Evolutionary conservation across 64 coral and sea anemone species (phyloP), one percentile per base, ranked within the genome.

Genomic region (Porites lutea): DNA sequence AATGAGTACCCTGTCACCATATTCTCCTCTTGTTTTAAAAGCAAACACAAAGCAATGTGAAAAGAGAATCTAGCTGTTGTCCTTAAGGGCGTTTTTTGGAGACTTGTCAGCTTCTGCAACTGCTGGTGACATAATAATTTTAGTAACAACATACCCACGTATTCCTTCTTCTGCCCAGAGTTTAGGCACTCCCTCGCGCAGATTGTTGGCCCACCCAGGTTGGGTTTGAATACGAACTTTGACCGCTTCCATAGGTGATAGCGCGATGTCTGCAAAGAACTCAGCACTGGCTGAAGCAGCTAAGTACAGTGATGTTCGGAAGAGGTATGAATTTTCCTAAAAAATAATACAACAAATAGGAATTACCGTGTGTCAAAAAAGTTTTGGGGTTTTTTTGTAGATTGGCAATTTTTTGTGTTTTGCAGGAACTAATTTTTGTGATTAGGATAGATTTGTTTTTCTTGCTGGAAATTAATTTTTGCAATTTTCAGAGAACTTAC

Each of bases 171-270:
- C 88, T 59, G 48, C 79, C 62, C 74, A 88, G 12, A 98, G 65
- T 59, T 96, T 98, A 0, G 97, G 97, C 0, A 88, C 74, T 48
- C 97, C 97, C 72, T 96, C 94, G 66, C 97, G 67, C 15, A 98
- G 91, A 58, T 69, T 98, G 87, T 94, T 96, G 71, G 97, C 97
- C 94, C 94, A 98, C 13, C 97, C 97, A 62, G 94, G 94, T 6
- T 95, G 89, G n/a, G 97, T 98, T 49, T 98, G 97, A 65, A 98
- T 98, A 68, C 93, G 90, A 27, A 98, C 97, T 44, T 98, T 98
- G 11, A 98, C 89, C 46, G 97, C 97, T 65, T 98, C 97, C 97
- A 98, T 98, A 0, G 97, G 97, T 22, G 97, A 87, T 22, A 98
- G 73, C 19, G 97, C 97, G 84, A 98, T 98, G 78, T 98, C 97